A percentile compares a stretch with the other conserved stretches of the same genome.
phyloP scores from a whole-genome alignment of 1,140 invertebrate species.

The Conus ventricosus region DNA sequence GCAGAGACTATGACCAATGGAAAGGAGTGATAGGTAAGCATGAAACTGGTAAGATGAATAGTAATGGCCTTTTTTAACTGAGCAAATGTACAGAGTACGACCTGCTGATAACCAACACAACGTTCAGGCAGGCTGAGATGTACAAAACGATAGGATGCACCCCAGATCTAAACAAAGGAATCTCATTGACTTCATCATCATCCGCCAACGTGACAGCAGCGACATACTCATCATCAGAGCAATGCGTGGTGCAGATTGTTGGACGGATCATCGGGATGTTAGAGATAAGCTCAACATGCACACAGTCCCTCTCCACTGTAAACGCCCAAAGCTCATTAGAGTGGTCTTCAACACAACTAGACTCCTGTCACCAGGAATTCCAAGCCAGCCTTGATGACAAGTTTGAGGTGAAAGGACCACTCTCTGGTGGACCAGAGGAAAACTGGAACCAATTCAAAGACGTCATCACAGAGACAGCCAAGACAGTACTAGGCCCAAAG shows the following conservation, averaged over 20 bases:
- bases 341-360: too few species aligned
- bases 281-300: background rate
- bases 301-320: too few species aligned
- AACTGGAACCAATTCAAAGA: background rate
- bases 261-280: too few species aligned
- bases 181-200: constrained; percentile 49
- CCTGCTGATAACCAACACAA: constrained; percentile 44
- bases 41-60: constrained; percentile 47
- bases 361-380: too few species aligned
- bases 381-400: too few species aligned
- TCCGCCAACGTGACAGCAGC: background rate
- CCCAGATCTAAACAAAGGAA: constrained; percentile 47
- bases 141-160: constrained; percentile 46
- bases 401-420: too few species aligned
- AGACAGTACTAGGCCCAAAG: too few species aligned
- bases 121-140: constrained; percentile 34
- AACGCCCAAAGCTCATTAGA: too few species aligned
- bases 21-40: constrained; percentile 9
- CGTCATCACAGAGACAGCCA: too few species aligned
- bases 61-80: constrained; percentile 44
- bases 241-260: background rate
- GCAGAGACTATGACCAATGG: too few species aligned
- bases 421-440: background rate
- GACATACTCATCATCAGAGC: constrained; percentile 35
- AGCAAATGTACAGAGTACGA: constrained; percentile 36